Conservation (phyloP, 2,113 vertebrate species). For the Halichoerus grypus region DNA sequence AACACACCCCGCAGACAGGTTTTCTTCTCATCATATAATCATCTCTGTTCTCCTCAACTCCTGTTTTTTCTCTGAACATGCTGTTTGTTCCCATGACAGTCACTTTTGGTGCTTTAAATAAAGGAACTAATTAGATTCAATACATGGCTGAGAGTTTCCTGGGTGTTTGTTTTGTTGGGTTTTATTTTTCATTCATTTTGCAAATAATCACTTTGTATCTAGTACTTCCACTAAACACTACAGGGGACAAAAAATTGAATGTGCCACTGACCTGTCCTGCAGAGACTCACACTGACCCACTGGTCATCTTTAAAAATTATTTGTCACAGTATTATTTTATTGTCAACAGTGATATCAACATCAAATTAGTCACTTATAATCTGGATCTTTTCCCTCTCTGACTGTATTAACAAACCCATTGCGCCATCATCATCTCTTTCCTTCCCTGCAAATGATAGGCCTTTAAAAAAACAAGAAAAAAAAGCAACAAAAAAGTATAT, state of each 20-base stretch:
- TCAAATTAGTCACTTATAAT: conserved; percentile 25
- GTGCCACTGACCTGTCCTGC: background rate
- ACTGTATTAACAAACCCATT: background rate
- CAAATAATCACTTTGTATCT: conserved; percentile 25
- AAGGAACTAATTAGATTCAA: conserved; percentile 35
- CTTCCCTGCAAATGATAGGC: background rate
- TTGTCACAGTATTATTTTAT: conserved; percentile 42
- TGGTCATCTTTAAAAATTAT: conserved; percentile 20
- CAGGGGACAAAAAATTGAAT: background rate
- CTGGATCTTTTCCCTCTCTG: background rate
- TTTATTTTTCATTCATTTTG: conserved; percentile 54
- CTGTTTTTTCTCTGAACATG: background rate
- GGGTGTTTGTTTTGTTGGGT: conserved; percentile 20
- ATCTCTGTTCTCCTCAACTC: background rate
- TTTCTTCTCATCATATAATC: conserved; percentile 19
- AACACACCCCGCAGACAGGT: background rate
- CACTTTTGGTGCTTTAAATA: conserved; percentile 57
- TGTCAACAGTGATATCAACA: background rate
- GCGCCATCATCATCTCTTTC: background rate
- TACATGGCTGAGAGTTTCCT: conserved; percentile 2
- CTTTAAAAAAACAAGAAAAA: background rate
- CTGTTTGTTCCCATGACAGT: conserved; percentile 8
- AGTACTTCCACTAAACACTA: conserved; percentile 1
- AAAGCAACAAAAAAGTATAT: background rate
- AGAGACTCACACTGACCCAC: background rate